Base-by-base conservation (phyloP, 2,797 vertebrate genomes). In the Calcarius lapponicus region DNA sequence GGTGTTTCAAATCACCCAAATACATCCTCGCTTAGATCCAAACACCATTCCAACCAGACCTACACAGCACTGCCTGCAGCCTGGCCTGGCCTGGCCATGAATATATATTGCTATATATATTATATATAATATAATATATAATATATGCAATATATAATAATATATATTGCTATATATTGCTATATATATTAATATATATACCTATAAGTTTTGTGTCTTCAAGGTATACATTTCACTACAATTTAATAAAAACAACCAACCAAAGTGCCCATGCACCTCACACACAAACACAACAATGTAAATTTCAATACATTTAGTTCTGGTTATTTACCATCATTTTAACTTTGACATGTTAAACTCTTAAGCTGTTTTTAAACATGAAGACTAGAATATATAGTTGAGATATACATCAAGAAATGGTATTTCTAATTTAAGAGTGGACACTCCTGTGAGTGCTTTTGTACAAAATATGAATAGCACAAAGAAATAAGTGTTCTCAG, bases 11-110 rank as follows among this genome's bases (percentile, higher is more conserved):
- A 76, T 76, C 29, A n/a, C 47, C 19, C n/a, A 61, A n/a, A 86
- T 17, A 11, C 0, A 0, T 67, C 62, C 18, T 67, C 1, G 1
- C 38, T 51, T 40, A 61, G 32, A 18, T 67, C 62, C n/a, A 53
- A 9, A 29, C 38, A 20, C n/a, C 72, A 24, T 76, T 60, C 38
- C 0, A 0, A 45, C 24, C 0, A 0, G 38, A 67, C 15, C 62
- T 67, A 24, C 8, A 3, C 18, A 28, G 22, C 45, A 9, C 28
- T 67, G 38, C 38, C 18, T 1, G 0, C 47, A 53, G 38, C 13
- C 38, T 53, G 54, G 28, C 13, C 40, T n/a, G 64, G 29, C 60
- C 34, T 60, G n/a, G 32, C 47, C 38, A 5, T 61, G 15, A 36
- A 2, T 25, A 13, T 48, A 13, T 66, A 8, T 36, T 36, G 36